Evolutionary conservation across 2,797 vertebrate genomes (phyloP), one percentile per base, ranked within the genome.

Genomic region (Danio aesculapii): DNA sequence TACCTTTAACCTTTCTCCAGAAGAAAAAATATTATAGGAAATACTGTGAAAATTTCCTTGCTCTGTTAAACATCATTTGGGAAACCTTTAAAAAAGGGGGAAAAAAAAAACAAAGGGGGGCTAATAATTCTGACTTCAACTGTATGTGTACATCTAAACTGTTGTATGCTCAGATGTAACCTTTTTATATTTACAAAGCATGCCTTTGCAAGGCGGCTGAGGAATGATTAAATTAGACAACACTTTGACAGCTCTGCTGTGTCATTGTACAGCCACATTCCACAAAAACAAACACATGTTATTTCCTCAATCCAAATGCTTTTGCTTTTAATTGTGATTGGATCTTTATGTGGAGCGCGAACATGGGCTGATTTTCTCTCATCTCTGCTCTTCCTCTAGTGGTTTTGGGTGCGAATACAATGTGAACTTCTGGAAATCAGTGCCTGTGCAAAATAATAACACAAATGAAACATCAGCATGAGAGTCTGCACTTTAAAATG

Each of bases 381-480:
- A 47, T 21, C 8, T 11, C 39, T 13, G n/a, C 49, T n/a, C 5
- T 7, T n/a, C 30, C 21, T 75, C 19, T 47, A 76, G 74, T 0
- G 61, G 74, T 8, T 17, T 30, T 21, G 74, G 74, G 41, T 76
- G 74, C 3, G 74, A 52, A 13, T 47, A 64, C 14, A 16, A 5
- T 9, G 61, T 76, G 61, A 64, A 64, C 61, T 76, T 76, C 10
- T 76, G 61, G 49, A 76, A n/a, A 64, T 21, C 61, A 19, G n/a
- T 4, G 2, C 11, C 74, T 76, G 74, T 41, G 74, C 5, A 19
- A 64, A 53, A 43, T 8, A 53, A 49, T 30, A 30, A 30, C 3
- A 30, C 30, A 30, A 30, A 30, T 30, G 3, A 30, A 3, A 30
- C 30, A 30, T 30, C 3, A 30, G 30, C 30, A 30, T 30, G 30